Evolutionary conservation across 2,113 vertebrate genomes (phyloP).

Genomic region (Forbesichthys agassizii): DNA sequence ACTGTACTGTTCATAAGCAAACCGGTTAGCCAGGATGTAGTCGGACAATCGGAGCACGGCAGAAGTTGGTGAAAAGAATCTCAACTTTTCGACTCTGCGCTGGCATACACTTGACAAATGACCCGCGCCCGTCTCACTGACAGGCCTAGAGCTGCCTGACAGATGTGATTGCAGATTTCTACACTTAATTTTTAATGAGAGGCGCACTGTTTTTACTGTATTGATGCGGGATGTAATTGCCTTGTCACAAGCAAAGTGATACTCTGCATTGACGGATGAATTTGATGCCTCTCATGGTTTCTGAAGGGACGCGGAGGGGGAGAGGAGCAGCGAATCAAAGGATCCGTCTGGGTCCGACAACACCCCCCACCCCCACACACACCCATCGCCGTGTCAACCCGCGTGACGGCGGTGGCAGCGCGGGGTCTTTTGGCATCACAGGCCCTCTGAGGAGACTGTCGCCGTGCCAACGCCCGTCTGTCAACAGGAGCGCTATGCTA

Average conservation of each 20-base stretch:
- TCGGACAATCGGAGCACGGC: no score
- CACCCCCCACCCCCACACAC: constrained; percentile 45
- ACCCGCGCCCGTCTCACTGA: no score
- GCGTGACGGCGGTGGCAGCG: constrained; percentile 26
- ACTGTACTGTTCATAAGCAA: no score
- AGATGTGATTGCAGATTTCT: constrained; percentile 54
- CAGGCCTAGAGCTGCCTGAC: constrained; percentile 8
- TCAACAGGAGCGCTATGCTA: constrained; percentile 69
- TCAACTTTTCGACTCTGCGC: no score
- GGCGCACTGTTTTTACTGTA: constrained; percentile 36
- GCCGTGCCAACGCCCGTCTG: constrained; percentile 47
- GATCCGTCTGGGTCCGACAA: background rate
- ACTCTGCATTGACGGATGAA: constrained; percentile 50
- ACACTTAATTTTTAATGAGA: constrained; percentile 64
- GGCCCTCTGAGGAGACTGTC: constrained; percentile 59
- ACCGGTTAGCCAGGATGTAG: no score
- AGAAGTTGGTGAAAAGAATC: no score
- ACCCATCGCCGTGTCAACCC: constrained; percentile 50
- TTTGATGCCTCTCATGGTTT: constrained; percentile 62
- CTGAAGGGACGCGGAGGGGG: constrained; percentile 14
- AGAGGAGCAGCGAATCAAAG: background rate
- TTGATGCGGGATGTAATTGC: constrained; percentile 59
- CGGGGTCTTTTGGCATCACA: constrained; percentile 28
- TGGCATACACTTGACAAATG: no score
- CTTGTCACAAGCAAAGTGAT: constrained; percentile 53